Evolutionary conservation across 2,888 invertebrate genomes (phyloP).

Genomic region (Diloba caeruleocephala): DNA sequence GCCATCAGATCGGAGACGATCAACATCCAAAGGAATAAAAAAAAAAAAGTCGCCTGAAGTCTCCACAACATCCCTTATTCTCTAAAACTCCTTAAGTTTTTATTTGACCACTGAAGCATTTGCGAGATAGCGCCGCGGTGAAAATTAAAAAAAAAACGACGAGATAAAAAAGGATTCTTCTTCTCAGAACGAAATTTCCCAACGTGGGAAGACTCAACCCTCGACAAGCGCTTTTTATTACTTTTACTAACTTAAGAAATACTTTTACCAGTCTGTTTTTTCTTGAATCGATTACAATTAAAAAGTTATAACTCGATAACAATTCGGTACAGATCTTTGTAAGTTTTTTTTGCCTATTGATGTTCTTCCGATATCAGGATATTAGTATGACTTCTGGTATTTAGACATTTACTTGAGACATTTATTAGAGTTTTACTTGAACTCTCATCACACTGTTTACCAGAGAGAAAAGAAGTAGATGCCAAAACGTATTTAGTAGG

Average conservation of each 20-base stretch:
- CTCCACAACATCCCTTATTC: slow-evolving; percentile 63
- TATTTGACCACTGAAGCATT: slow-evolving; percentile 90
- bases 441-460: too few species aligned
- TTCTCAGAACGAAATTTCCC: slow-evolving; percentile 61
- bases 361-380: slow-evolving; percentile 18
- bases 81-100: slow-evolving; percentile 86
- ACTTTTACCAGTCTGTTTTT: slow-evolving; percentile 56
- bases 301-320: slow-evolving; percentile 55
- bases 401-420: slow-evolving; percentile 6
- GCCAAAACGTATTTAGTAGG: background rate
- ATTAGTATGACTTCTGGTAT: slow-evolving; percentile 21
- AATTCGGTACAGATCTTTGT: slow-evolving; percentile 27
- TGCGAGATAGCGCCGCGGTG: slow-evolving; percentile 87
- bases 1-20: too few species aligned
- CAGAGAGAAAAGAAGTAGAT: too few species aligned
- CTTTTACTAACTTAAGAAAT: slow-evolving; percentile 57
- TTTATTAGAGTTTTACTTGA: too few species aligned
- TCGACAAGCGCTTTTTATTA: slow-evolving; percentile 61
- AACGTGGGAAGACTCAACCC: slow-evolving; percentile 52
- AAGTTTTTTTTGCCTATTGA: slow-evolving; percentile 37
- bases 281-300: slow-evolving; percentile 62
- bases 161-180: slow-evolving; percentile 70
- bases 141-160: slow-evolving; percentile 83
- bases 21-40: too few species aligned
- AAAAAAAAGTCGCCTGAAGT: slow-evolving; percentile 11